A percentile compares a stretch with the other conserved stretches of the same genome.
Evolutionary conservation across 2,113 vertebrate species (phyloP).

Genomic region (Orycteropus afer): DNA sequence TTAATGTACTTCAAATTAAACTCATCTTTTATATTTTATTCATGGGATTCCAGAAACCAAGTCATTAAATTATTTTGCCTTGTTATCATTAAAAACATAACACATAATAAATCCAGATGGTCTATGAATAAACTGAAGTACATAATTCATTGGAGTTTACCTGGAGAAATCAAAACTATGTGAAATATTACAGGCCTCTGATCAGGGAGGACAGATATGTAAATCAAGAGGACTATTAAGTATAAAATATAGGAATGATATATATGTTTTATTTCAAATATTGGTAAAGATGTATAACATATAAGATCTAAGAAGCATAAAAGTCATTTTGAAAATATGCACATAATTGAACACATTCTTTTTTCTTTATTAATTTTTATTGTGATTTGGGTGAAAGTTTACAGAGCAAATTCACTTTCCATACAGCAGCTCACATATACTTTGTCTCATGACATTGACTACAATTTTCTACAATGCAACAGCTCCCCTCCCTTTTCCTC

Average conservation of each 20-base stretch:
- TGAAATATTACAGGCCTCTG: neutral
- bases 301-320: neutral
- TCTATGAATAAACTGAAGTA: constrained; percentile 40
- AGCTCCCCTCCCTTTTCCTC: too few species aligned
- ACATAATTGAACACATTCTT: neutral
- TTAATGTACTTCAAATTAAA: constrained; percentile 44
- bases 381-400: too few species aligned
- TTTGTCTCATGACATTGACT: too few species aligned
- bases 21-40: constrained; percentile 60
- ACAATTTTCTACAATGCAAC: too few species aligned
- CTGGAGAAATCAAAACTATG: neutral
- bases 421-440: too few species aligned
- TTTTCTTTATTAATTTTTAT: too few species aligned
- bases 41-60: constrained; percentile 35
- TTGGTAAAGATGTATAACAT: neutral
- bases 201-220: neutral
- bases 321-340: neutral
- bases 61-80: constrained; percentile 50
- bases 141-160: constrained; percentile 16
- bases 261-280: neutral
- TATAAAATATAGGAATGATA: neutral
- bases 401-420: too few species aligned
- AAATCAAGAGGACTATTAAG: neutral
- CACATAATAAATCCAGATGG: constrained; percentile 34
- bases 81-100: constrained; percentile 52